These are phyloP conservation scores for Ageneiosus marmoratus DNA, from an alignment of 2,113 vertebrate species.

Conservation along the genomic window DNA sequence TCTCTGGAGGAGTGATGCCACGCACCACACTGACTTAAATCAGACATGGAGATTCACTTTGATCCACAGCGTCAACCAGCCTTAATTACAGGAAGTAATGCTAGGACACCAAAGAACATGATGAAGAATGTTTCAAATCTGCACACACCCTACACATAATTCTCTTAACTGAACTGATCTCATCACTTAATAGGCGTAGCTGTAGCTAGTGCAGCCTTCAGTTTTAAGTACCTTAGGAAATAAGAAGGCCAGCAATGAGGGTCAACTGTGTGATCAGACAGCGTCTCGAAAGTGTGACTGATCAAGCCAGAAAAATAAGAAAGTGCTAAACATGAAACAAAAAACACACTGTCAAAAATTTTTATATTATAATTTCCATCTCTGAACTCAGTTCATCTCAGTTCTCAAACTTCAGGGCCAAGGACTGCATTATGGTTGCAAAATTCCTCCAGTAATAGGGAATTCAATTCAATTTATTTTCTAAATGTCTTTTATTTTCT, in stretches of 20 bases:
- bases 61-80: not conserved
- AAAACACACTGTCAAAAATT: not conserved
- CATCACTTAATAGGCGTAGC: slow-evolving; percentile 40
- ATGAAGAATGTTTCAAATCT: slow-evolving; percentile 14
- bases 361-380: not conserved
- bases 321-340: not conserved
- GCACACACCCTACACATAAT: slow-evolving; percentile 32
- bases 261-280: not conserved
- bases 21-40: not conserved
- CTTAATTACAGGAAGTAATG: not conserved
- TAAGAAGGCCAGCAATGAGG: not conserved
- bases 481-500: no score
- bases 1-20: slow-evolving; percentile 12
- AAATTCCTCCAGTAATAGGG: not conserved
- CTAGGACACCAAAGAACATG: not conserved
- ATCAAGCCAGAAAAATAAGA: not conserved
- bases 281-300: not conserved
- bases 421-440: not conserved
- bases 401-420: not conserved
- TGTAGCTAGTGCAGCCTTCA: slow-evolving; percentile 2
- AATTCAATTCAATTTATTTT: no score
- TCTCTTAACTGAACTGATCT: not conserved
- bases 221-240: not conserved
- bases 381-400: not conserved
- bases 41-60: not conserved